Percentiles rank a stretch among this genome's conserved stretches.
Conservation (phyloP, 2,888 invertebrate species). For the Zhengitettix transpicula region DNA sequence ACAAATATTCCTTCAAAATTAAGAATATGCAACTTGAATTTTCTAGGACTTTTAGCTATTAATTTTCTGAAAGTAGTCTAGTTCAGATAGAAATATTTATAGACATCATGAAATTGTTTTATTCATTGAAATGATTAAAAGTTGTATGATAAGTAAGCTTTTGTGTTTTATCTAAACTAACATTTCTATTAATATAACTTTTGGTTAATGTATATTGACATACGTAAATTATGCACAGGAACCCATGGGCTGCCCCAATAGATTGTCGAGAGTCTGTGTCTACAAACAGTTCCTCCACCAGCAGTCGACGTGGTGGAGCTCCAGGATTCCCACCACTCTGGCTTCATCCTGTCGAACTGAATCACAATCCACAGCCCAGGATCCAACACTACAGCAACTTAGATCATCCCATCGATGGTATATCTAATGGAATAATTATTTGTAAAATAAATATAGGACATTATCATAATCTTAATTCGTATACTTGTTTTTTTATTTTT, state of each 20-base stretch:
- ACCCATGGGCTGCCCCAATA: conserved; percentile 9
- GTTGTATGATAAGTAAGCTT: neutral
- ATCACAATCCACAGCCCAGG: conserved; percentile 4
- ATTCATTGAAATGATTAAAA: too few relatives aligned
- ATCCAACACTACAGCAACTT: neutral
- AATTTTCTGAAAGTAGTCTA: too few relatives aligned
- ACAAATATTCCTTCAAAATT: too few relatives aligned
- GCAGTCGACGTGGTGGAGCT: conserved; percentile 11
- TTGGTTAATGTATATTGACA: neutral
- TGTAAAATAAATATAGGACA: too few relatives aligned
- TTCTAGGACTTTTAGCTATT: too few relatives aligned
- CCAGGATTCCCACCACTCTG: conserved; percentile 4
- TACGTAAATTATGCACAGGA: conserved; percentile 1
- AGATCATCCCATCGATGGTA: too few relatives aligned
- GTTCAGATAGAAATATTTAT: too few relatives aligned
- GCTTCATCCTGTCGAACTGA: conserved; percentile 3
- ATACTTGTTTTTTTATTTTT: neutral
- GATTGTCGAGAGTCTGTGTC: conserved; percentile 9
- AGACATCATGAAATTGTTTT: too few relatives aligned
- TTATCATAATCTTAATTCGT: too few relatives aligned
- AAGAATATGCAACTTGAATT: too few relatives aligned
- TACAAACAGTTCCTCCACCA: conserved; percentile 15
- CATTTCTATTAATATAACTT: neutral
- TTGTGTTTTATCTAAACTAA: neutral
- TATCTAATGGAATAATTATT: too few relatives aligned